Percentiles rank a stretch among this genome's conserved stretches.
These are phyloP conservation scores for Melanocharis versteri DNA, from an alignment of 2,113 vertebrate genomes.

Conservation along the genomic window DNA sequence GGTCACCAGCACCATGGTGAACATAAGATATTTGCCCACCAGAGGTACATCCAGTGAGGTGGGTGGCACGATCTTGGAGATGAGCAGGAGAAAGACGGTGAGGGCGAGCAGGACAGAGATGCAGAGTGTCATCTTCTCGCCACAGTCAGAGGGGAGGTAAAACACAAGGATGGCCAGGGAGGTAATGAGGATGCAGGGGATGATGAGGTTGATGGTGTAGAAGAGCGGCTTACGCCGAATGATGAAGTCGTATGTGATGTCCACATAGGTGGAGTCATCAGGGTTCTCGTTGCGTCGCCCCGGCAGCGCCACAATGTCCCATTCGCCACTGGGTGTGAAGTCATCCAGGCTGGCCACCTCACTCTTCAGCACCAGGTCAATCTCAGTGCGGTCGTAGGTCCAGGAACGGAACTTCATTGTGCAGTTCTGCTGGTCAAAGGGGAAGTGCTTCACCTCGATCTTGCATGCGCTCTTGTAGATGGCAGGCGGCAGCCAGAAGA, in stretches of 20 bases:
- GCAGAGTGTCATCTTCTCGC: conserved; percentile 96
- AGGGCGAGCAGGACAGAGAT: conserved; percentile 93
- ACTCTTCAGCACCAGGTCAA: conserved; percentile 88
- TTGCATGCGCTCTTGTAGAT: conserved; percentile 98
- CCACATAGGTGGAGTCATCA: conserved; percentile 87
- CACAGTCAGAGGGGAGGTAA: conserved; percentile 92
- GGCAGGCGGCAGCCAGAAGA: conserved; percentile 95
- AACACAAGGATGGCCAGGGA: conserved; percentile 93
- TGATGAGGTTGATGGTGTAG: conserved; percentile 97
- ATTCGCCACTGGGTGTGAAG: conserved; percentile 94
- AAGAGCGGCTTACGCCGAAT: conserved; percentile 93
- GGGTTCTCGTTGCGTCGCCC: conserved; percentile 92
- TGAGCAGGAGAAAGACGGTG: conserved; percentile 93
- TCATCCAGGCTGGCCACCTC: conserved; percentile 94
- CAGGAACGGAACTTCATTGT: conserved; percentile 95
- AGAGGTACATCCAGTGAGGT: conserved; percentile 92
- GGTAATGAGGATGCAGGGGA: conserved; percentile 93
- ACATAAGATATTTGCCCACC: conserved; percentile 96
- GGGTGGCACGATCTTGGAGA: conserved; percentile 95
- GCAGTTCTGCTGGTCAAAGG: conserved; percentile 97
- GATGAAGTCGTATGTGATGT: conserved; percentile 96
- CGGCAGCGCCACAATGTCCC: conserved; percentile 91
- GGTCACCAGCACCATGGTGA: conserved; percentile 97
- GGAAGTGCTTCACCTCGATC: conserved; percentile 96
- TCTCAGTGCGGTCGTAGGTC: conserved; percentile 93